These are phyloP conservation scores for Apodemus agrarius DNA, from an alignment of 2,797 vertebrate genomes.

Conservation along the genomic window DNA sequence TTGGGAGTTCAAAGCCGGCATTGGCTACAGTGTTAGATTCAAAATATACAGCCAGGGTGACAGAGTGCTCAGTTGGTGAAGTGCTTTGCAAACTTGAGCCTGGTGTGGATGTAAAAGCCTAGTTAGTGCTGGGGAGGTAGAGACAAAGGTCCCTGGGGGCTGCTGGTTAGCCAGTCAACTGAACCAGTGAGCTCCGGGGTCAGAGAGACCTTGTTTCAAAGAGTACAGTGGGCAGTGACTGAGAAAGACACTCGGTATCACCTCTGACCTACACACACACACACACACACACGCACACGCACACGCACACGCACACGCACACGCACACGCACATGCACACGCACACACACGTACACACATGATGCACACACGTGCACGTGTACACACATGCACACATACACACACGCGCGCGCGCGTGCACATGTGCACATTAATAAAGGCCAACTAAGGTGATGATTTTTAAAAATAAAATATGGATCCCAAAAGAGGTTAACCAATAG, in stretches of 20 bases:
- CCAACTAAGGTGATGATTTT: neutral
- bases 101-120: neutral
- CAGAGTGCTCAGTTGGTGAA: neutral
- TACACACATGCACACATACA: neutral
- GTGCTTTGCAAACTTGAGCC: neutral
- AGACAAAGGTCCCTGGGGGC: neutral
- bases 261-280: neutral
- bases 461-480: neutral
- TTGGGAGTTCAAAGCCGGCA: neutral
- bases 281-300: neutral
- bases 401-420: no score
- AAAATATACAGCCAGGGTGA: neutral
- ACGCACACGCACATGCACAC: no score
- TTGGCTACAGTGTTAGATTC: neutral
- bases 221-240: neutral
- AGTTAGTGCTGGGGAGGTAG: no score
- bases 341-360: no score
- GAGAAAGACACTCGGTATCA: neutral
- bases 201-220: neutral
- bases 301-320: no score
- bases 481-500: constrained; percentile 15
- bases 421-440: no score
- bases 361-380: no score
- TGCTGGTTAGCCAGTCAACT: neutral
- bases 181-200: neutral